Evolutionary conservation across 2,888 invertebrate species (phyloP), one percentile per base, ranked within the genome.

Genomic region (Ormyrus nitidulus): DNA sequence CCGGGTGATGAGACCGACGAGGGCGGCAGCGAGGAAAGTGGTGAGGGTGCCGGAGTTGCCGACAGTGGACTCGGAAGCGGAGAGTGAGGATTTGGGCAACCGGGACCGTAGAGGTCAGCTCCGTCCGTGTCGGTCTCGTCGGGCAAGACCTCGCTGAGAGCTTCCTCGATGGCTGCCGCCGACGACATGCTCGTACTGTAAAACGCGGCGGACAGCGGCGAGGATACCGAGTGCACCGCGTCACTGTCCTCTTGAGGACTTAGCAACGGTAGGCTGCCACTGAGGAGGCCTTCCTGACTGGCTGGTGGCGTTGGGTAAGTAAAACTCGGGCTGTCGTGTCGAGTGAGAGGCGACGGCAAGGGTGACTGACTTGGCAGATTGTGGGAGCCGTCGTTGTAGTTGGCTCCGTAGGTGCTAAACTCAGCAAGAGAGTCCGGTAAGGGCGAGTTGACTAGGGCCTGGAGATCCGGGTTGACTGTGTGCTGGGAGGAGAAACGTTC

Each of bases 291-390:
- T 91, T 96, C 96, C 85, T 96, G 96, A 85, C 96, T 96, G 0
- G 96, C 96, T 5, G 97, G 96, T 44, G 97, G 97, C 8, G 97
- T 97, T 3, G 97, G 96, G 88, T 96, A 97, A 44, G 95, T 94
- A 85, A 96, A 93, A 56, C 95, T 94, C 0, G 95, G 95, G n/a
- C 95, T 95, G 79, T 93, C 93, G 85, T 93, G 93, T 81, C 92
- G 90, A 34, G 93, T 92, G 56, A 93, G 86, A 0, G 94, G 94
- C 49, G 94, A 94, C 83, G 94, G 93, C 81, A 94, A 85, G 0
- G 94, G 94, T 0, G 94, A 94, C 83, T 93, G 92, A 11, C 92
- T 92, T 72, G 92, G 91, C 74, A 93, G 84, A 6, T 92, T 92
- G 84, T 90, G 91, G 61, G 90, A 91, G 85, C 88, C 90, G 77